Evolutionary conservation across 92 coral and sea anemone genomes (phyloP).

Genomic region (Actinernus sp.): DNA sequence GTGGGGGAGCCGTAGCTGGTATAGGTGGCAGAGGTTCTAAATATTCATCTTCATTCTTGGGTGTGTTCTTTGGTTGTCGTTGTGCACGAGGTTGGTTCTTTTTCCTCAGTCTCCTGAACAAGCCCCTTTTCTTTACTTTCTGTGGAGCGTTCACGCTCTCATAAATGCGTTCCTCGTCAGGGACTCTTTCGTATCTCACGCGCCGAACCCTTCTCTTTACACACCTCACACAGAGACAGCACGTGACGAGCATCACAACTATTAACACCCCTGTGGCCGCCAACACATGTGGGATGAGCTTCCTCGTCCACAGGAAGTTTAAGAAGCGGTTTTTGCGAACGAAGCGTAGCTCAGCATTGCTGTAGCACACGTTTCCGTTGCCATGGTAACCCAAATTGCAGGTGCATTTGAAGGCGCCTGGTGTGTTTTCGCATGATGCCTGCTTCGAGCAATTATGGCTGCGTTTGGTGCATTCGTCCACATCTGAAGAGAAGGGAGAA

Average conservation of each 20-base stretch:
- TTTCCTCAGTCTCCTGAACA: neutral
- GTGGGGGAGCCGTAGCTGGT: neutral
- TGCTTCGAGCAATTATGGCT: slow-evolving; percentile 36
- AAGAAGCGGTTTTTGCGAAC: slow-evolving; percentile 4
- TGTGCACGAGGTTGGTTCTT: neutral
- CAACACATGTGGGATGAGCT: slow-evolving; percentile 9
- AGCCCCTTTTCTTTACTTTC: neutral
- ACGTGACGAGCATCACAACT: neutral
- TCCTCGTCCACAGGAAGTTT: slow-evolving; percentile 2
- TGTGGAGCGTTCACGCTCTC: neutral
- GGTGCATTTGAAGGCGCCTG: slow-evolving; percentile 32
- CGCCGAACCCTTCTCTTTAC: neutral
- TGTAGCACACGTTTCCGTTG: slow-evolving; percentile 37
- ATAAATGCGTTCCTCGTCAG: neutral
- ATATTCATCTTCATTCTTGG: neutral
- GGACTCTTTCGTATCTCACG: slow-evolving; percentile 1
- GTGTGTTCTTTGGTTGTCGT: neutral
- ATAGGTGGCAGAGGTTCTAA: neutral
- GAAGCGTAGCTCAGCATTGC: slow-evolving; percentile 5
- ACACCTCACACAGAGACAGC: slow-evolving; percentile 14
- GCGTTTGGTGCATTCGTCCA: slow-evolving; percentile 22
- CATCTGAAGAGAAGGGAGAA: slow-evolving; percentile 17
- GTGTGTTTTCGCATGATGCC: slow-evolving; percentile 27
- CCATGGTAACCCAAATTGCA: slow-evolving; percentile 43
- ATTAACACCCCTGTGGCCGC: neutral